These are phyloP conservation scores for Girardinichthys multiradiatus DNA, from an alignment of 2,113 vertebrate genomes.

Conservation along the genomic window DNA sequence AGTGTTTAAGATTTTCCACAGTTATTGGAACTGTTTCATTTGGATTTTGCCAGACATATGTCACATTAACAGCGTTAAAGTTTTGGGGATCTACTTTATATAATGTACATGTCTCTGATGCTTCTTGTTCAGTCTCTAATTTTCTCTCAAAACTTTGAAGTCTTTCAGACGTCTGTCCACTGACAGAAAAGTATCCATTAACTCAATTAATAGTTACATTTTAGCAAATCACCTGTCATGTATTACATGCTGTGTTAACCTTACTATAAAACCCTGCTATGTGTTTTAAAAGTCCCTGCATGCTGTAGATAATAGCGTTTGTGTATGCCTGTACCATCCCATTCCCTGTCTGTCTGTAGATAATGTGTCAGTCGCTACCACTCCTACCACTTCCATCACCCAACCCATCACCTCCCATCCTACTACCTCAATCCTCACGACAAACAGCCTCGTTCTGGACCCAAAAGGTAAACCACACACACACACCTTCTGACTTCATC, in stretches of 20 bases:
- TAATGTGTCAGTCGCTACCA: conserved; percentile 75
- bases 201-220: conserved; percentile 12
- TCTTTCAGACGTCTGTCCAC: neutral
- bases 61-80: neutral
- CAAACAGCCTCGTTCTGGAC: conserved; percentile 30
- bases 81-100: neutral
- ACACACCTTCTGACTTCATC: conserved; percentile 16
- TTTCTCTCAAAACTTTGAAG: conserved; percentile 1
- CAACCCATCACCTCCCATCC: conserved; percentile 60
- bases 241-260: conserved; percentile 38
- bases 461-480: conserved; percentile 67
- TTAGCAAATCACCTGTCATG: conserved; percentile 27
- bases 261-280: conserved; percentile 37
- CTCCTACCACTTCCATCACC: conserved; percentile 65
- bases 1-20: neutral
- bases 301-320: conserved; percentile 65
- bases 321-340: conserved; percentile 61
- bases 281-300: conserved; percentile 55
- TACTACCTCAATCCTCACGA: conserved; percentile 57
- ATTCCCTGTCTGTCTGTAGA: conserved; percentile 76
- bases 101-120: conserved; percentile 12
- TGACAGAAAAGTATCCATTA: conserved; percentile 20
- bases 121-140: conserved; percentile 9
- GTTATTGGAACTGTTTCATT: neutral
- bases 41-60: neutral